Percentiles rank a stretch among this genome's conserved stretches.
These are phyloP conservation scores for Phrynocephalus forsythii DNA, from an alignment of 2,797 vertebrate genomes.

Conservation along the genomic window DNA sequence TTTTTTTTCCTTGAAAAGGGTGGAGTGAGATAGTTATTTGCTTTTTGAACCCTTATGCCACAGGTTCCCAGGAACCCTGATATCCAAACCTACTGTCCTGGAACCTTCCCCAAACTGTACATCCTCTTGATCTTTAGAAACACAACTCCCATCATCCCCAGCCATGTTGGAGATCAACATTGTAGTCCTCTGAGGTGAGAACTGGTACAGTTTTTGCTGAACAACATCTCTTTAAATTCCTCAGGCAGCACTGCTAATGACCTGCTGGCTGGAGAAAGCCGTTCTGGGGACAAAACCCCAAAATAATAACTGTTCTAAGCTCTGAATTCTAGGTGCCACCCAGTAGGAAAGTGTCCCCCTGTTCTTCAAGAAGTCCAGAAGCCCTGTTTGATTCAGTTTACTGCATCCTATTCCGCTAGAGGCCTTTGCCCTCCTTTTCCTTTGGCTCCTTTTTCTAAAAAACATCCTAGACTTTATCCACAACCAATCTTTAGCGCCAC, in stretches of 20 bases:
- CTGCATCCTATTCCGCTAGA: background rate
- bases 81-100: background rate
- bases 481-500: background rate
- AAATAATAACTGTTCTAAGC: too few relatives aligned
- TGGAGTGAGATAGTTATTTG: background rate
- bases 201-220: too few relatives aligned
- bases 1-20: too few relatives aligned
- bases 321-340: background rate
- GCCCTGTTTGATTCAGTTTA: background rate
- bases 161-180: background rate
- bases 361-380: background rate
- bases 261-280: background rate
- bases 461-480: too few relatives aligned
- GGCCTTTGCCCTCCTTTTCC: background rate
- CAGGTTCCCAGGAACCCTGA: background rate
- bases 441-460: too few relatives aligned
- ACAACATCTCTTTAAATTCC: too few relatives aligned
- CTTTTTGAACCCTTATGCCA: background rate
- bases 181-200: background rate
- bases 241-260: too few relatives aligned
- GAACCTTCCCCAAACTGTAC: background rate
- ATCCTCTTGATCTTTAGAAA: background rate
- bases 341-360: background rate
- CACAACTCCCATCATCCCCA: background rate
- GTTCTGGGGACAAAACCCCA: too few relatives aligned